A percentile compares a stretch with the other conserved stretches of the same genome.
Evolutionary conservation across 2,888 invertebrate genomes (phyloP).

Genomic region (Heteropelma amictum): DNA sequence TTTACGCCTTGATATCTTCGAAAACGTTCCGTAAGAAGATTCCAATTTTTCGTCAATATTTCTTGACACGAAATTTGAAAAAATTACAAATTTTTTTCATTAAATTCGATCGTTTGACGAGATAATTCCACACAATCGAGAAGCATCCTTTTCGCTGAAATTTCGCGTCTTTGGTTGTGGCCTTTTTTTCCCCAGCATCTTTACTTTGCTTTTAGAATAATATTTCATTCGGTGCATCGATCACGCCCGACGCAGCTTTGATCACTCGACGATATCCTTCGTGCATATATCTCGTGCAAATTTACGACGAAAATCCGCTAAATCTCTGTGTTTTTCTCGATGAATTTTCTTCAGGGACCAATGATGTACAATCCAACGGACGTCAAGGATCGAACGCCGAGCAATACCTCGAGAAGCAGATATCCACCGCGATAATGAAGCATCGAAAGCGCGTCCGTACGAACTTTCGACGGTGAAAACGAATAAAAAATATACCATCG

Average conservation of each 20-base stretch:
- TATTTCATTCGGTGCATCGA: no score
- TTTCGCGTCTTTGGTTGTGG: slow-evolving; percentile 37
- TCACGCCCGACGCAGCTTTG: no score
- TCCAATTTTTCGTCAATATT: not conserved
- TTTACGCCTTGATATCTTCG: slow-evolving; percentile 9
- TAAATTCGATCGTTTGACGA: not conserved
- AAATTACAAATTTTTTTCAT: not conserved
- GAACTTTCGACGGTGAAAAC: not conserved
- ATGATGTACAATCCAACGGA: slow-evolving; percentile 74
- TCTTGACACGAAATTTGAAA: not conserved
- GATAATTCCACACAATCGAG: not conserved
- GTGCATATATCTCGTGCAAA: not conserved
- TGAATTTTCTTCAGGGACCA: slow-evolving; percentile 69
- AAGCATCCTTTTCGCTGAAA: slow-evolving; percentile 3
- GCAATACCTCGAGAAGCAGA: slow-evolving; percentile 66
- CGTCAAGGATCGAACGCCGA: slow-evolving; percentile 69
- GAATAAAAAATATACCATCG: not conserved
- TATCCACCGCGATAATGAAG: slow-evolving; percentile 71
- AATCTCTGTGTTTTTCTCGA: not conserved
- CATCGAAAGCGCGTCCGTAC: not conserved
- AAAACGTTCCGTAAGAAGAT: not conserved
- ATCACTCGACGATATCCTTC: no score
- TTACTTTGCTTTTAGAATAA: slow-evolving; percentile 29
- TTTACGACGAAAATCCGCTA: not conserved
- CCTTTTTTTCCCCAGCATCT: slow-evolving; percentile 26